Evolutionary conservation across 2,888 invertebrate genomes (phyloP), one percentile per base, ranked within the genome.

Genomic region (Zaprionus lineosus): DNA sequence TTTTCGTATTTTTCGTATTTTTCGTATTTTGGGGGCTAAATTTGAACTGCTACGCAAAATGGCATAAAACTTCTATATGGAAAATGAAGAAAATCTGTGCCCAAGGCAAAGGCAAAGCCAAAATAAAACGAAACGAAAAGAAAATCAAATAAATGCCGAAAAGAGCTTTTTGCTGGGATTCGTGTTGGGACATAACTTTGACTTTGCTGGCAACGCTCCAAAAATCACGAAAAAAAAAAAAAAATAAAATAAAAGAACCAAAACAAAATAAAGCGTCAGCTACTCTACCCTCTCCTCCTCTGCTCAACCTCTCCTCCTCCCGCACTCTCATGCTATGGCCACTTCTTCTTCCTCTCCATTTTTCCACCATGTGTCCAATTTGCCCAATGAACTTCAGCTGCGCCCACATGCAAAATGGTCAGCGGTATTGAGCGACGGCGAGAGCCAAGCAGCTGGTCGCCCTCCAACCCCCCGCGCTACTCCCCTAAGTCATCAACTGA

Each of bases 11-110:
- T 5, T 21, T 21, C 21, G 4, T 21, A 18, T 18, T 34, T 34
- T 7, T 7, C 9, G 26, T 24, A 56, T 40, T 61, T 56, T 61
- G 7, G 43, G 52, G 40, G 47, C 59, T 52, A 59, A 46, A 52
- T 58, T 65, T 55, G 59, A 46, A 55, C 33, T 29, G 60, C 47
- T 44, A 55, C 41, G 41, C 50, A 55, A 62, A 43, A 47, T 36
- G 52, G 56, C 50, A 66, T 55, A 58, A 67, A 69, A 64, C 73
- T 73, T 63, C 61, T 64, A 55, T 47, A 57, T 37, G 36, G 37
- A 34, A 50, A 40, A 74, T 72, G 56, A 77, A 60, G 72, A 74
- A 77, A 78, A 81, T 74, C 66, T 65, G 66, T 47, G 57, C 15
- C 31, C 57, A 47, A 43, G 41, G 41, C 41, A 36, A 44, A 19